phyloP scores from a whole-genome alignment of 92 coral and sea anemone species.

The Epizoanthus scotinus region DNA sequence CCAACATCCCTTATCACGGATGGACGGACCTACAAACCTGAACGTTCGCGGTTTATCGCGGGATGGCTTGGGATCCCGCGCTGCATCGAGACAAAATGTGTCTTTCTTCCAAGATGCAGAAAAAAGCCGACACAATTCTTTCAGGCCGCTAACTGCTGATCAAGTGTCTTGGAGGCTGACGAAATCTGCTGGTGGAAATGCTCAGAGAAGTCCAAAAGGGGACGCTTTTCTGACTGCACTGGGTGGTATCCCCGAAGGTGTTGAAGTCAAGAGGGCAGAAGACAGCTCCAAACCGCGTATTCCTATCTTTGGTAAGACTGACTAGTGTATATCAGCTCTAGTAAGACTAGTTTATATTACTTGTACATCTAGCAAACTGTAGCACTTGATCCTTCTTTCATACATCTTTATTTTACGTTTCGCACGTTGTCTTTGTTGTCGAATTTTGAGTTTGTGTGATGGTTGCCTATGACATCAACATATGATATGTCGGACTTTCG shows the following conservation, averaged over 20 bases:
- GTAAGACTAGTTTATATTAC: conserved; percentile 48
- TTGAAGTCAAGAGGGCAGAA: conserved; percentile 88
- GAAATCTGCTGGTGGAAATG: conserved; percentile 63
- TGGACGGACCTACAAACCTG: conserved; percentile 73
- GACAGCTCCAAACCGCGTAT: conserved; percentile 87
- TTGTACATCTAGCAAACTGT: not conserved
- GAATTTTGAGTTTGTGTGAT: not conserved
- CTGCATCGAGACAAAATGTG: conserved; percentile 79
- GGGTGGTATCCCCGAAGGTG: conserved; percentile 92
- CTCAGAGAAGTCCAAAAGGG: conserved; percentile 65
- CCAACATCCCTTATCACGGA: conserved; percentile 83
- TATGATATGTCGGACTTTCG: conserved; percentile 12
- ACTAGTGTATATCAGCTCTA: conserved; percentile 48
- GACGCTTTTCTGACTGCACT: conserved; percentile 60
- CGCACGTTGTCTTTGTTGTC: conserved; percentile 10
- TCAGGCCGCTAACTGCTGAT: conserved; percentile 96
- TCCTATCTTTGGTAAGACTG: conserved; percentile 96
- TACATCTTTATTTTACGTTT: not conserved
- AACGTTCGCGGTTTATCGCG: conserved; percentile 92
- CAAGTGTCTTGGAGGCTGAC: conserved; percentile 98
- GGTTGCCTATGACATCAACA: not conserved
- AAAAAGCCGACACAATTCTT: conserved; percentile 60
- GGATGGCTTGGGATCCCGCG: conserved; percentile 75
- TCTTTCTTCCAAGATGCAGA: conserved; percentile 76
- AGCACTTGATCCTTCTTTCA: not conserved